Percentiles rank a stretch among this genome's conserved stretches.
These are phyloP conservation scores for Micronycteris hirsuta DNA, from an alignment of 2,113 vertebrate genomes.

Conservation along the genomic window DNA sequence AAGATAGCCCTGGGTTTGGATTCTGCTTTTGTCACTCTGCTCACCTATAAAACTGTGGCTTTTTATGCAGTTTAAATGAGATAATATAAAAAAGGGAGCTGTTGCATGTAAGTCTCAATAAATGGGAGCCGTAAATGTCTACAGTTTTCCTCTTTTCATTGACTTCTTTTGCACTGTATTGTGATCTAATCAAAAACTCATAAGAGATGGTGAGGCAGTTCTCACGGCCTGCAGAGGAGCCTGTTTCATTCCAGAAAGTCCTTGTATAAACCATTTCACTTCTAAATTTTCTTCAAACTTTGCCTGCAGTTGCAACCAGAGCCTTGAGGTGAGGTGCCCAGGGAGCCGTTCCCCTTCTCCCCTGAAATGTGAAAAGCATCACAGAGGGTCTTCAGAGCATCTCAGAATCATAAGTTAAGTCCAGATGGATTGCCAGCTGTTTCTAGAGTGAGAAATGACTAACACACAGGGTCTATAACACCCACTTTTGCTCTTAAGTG, in stretches of 20 bases:
- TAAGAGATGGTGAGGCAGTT: background rate
- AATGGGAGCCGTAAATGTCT: background rate
- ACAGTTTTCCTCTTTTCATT: background rate
- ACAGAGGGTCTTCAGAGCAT: background rate
- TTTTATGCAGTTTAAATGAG: background rate
- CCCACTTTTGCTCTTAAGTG: background rate
- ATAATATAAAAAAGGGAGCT: background rate
- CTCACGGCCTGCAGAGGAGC: background rate
- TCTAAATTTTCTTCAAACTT: constrained; percentile 16
- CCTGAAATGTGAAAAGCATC: background rate
- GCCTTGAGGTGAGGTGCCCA: background rate
- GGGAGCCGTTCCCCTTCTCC: background rate
- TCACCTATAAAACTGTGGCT: background rate
- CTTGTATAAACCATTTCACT: background rate
- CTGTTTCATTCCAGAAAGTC: background rate
- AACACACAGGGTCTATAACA: background rate
- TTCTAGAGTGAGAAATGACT: background rate
- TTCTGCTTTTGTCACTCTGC: background rate
- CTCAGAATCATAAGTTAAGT: background rate
- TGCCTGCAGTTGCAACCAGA: background rate
- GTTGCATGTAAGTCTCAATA: background rate
- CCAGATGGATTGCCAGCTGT: background rate
- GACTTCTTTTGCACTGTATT: background rate
- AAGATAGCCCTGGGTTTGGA: background rate
- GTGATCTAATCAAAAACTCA: background rate